These are phyloP conservation scores for Tonatia bakeri DNA, from an alignment of 2,113 vertebrate species.

Conservation along the genomic window DNA sequence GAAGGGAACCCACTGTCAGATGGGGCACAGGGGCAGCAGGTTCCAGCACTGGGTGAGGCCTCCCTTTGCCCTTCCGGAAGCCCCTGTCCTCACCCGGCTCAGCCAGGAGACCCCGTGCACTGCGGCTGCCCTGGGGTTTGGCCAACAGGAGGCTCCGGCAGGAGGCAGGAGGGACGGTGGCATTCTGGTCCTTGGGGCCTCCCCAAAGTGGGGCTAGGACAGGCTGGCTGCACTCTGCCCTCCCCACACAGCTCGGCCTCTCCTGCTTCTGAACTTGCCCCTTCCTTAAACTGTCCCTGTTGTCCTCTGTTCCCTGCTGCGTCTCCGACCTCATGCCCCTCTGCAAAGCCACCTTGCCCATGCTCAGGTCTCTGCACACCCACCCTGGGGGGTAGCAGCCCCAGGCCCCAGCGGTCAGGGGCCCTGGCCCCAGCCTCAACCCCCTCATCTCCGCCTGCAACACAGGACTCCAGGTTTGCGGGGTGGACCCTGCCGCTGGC, in stretches of 20 bases:
- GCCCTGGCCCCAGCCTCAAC: not conserved
- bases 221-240: not conserved
- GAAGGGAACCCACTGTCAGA: accelerated
- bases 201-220: accelerated
- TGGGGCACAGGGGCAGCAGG: accelerated
- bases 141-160: not conserved
- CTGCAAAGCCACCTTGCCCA: not conserved
- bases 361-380: accelerated
- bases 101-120: not conserved
- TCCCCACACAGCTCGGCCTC: no score
- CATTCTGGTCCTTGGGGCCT: accelerated
- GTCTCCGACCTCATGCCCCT: not conserved
- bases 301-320: not conserved
- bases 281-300: not conserved
- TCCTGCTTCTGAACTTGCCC: not conserved
- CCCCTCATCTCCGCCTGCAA: not conserved
- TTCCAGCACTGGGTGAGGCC: accelerated
- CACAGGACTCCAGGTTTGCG: no score
- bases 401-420: not conserved
- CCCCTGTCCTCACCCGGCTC: not conserved
- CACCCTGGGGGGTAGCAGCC: not conserved
- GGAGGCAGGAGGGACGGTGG: not conserved
- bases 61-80: not conserved
- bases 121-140: no score
- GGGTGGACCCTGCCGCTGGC: accelerated